These are phyloP conservation scores for Hylomyscus alleni DNA, from an alignment of 2,797 vertebrate genomes.

Conservation along the genomic window DNA sequence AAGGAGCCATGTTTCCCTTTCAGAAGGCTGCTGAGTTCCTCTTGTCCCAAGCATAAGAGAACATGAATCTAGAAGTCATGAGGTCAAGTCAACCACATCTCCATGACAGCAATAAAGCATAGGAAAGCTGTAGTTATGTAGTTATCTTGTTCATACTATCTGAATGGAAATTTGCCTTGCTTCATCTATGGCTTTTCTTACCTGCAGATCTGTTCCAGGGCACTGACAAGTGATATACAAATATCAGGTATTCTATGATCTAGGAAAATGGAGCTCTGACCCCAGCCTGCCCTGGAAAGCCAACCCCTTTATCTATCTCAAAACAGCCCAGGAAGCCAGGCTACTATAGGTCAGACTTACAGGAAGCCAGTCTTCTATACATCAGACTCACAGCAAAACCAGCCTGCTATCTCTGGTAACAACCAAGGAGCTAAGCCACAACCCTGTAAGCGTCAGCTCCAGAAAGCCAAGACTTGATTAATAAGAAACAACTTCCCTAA, in stretches of 20 bases:
- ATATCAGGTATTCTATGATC: neutral
- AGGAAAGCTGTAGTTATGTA: neutral
- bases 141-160: neutral
- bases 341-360: neutral
- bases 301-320: neutral
- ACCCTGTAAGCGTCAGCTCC: neutral
- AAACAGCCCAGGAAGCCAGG: neutral
- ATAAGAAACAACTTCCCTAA: constrained; percentile 15
- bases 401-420: constrained; percentile 9
- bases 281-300: neutral
- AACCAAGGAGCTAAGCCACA: neutral
- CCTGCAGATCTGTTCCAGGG: neutral
- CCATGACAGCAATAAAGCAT: neutral
- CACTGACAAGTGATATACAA: neutral
- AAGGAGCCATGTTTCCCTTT: neutral
- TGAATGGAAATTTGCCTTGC: constrained; percentile 7
- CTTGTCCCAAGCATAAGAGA: neutral
- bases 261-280: constrained; percentile 28
- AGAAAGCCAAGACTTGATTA: neutral
- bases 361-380: neutral
- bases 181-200: neutral
- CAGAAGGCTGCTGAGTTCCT: neutral
- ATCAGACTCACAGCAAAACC: constrained; percentile 18
- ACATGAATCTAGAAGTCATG: neutral
- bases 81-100: neutral